Conservation (phyloP, 2,113 vertebrate species). For the Mus pahari region DNA sequence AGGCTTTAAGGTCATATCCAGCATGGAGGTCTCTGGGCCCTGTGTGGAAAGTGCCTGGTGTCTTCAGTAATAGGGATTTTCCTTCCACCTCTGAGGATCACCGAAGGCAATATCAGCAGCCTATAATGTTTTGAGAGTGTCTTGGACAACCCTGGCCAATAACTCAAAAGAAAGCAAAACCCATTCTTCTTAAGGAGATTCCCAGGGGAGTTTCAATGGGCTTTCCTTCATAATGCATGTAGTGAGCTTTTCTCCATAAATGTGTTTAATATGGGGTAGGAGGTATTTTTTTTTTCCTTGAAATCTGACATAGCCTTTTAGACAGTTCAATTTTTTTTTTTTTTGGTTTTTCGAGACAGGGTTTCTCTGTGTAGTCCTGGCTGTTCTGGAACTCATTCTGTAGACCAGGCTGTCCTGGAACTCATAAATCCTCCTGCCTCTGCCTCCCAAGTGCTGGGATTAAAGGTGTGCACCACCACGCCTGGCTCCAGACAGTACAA, state of each 20-base stretch:
- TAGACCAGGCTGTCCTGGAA: no score
- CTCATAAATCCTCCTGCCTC: no score
- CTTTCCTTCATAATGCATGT: background rate
- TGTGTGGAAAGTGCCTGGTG: background rate
- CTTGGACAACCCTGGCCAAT: background rate
- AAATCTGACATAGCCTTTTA: background rate
- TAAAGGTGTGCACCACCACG: no score
- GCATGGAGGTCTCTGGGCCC: background rate
- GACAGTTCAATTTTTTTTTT: no score
- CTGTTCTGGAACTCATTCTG: no score
- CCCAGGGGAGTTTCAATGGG: background rate
- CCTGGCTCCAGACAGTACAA: no score
- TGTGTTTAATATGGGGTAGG: background rate
- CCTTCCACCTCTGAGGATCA: background rate
- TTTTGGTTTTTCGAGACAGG: no score
- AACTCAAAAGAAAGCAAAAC: background rate
- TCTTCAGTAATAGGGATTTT: background rate
- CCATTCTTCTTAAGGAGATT: background rate
- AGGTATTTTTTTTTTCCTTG: no score
- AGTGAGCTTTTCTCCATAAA: background rate
- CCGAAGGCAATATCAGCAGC: background rate
- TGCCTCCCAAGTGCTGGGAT: no score
- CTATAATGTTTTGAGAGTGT: background rate
- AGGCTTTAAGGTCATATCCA: background rate
- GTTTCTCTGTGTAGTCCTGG: no score